Conservation (phyloP, 2,797 vertebrate species). For the Triplophysa yarkandensis region DNA sequence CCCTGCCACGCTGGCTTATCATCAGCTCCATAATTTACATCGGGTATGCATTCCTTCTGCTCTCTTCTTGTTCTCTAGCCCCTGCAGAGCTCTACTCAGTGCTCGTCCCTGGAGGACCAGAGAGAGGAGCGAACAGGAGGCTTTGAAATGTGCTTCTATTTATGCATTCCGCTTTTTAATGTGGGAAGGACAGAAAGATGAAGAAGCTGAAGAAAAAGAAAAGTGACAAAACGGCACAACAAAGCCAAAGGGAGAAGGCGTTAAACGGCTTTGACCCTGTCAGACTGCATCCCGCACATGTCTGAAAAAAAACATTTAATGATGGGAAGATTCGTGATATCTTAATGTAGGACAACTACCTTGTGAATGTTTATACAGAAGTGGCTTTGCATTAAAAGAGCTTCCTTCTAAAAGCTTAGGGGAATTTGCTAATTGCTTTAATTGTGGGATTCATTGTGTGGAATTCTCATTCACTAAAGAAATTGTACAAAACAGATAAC, state of each 20-base stretch:
- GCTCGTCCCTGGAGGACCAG: conserved; percentile 53
- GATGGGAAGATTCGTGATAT: not conserved
- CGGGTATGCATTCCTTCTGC: conserved; percentile 46
- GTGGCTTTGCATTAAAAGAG: conserved; percentile 2
- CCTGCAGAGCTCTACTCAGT: conserved; percentile 50
- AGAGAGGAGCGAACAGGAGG: conserved; percentile 23
- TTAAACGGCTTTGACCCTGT: conserved; percentile 51
- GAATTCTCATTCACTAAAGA: not conserved
- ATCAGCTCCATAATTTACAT: conserved; percentile 21
- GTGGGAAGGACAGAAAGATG: conserved; percentile 40
- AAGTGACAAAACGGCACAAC: conserved; percentile 67
- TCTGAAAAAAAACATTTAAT: conserved; percentile 35
- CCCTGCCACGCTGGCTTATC: conserved; percentile 36
- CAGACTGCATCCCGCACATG: conserved; percentile 4
- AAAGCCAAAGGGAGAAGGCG: conserved; percentile 61
- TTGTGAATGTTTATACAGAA: not conserved
- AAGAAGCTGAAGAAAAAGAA: conserved; percentile 48
- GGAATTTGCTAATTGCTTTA: not conserved
- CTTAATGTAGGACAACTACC: not conserved
- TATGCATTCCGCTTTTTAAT: conserved; percentile 60
- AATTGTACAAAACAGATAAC: not conserved
- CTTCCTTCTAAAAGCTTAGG: conserved; percentile 8
- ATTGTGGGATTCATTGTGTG: not conserved
- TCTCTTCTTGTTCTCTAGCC: conserved; percentile 28
- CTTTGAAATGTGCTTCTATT: conserved; percentile 72